Evolutionary conservation across 1,140 invertebrate species (phyloP).

Genomic region (Dinothrombium tinctorium): DNA sequence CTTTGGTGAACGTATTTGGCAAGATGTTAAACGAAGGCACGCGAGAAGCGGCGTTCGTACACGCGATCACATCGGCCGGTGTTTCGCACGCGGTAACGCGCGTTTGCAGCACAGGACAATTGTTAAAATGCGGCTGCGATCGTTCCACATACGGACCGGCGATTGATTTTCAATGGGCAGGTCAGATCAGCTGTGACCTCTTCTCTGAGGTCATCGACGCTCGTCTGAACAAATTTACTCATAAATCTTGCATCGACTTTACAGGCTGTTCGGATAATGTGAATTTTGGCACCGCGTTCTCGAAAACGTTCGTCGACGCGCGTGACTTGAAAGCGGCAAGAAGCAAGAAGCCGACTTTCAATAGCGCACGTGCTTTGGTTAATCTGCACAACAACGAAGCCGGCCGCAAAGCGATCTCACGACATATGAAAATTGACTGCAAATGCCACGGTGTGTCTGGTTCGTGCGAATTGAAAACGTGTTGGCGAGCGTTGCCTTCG

Average conservation of each 20-base stretch:
- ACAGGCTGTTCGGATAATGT: conserved; percentile 31
- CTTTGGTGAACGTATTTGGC: conserved; percentile 48
- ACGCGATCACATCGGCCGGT: conserved; percentile 27
- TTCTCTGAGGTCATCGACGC: neutral
- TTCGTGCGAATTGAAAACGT: conserved; percentile 73
- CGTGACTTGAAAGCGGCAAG: conserved; percentile 47
- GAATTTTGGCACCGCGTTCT: conserved; percentile 22
- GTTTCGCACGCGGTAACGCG: conserved; percentile 29
- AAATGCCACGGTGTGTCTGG: conserved; percentile 92
- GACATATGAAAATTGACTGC: conserved; percentile 27
- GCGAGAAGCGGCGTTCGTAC: conserved; percentile 29
- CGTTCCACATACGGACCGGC: conserved; percentile 18
- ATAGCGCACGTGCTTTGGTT: conserved; percentile 65
- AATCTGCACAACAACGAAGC: conserved; percentile 91
- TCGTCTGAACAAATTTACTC: neutral
- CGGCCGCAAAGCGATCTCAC: conserved; percentile 52
- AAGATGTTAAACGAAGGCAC: conserved; percentile 41
- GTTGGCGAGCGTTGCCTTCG: conserved; percentile 39
- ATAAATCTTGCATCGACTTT: neutral
- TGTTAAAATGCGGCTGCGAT: conserved; percentile 29
- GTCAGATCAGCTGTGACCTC: conserved; percentile 8
- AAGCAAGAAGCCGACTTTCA: neutral
- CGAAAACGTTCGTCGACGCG: conserved; percentile 38
- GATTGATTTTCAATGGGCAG: conserved; percentile 27
- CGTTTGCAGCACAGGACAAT: conserved; percentile 25